A percentile compares a stretch with the other conserved stretches of the same genome.
phyloP scores from a whole-genome alignment of 2,113 vertebrate species.

The Chloropsis hardwickii region DNA sequence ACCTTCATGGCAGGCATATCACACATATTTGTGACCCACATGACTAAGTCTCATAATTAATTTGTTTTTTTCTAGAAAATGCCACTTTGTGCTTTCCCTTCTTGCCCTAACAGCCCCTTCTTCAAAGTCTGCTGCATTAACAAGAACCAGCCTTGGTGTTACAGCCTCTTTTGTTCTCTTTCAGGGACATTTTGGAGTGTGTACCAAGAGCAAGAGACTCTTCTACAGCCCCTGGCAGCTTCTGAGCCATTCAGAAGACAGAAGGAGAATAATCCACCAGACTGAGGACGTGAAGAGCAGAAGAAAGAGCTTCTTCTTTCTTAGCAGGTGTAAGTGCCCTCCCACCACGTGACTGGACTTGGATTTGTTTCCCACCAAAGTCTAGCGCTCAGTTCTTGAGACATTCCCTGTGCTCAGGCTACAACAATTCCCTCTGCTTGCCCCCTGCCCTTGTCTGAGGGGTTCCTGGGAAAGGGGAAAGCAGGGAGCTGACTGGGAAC shows the following conservation, averaged over 20 bases:
- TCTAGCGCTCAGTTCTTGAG: neutral
- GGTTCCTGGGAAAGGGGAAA: neutral
- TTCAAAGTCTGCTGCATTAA: neutral
- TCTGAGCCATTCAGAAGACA: neutral
- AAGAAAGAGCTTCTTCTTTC: neutral
- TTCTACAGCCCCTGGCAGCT: neutral
- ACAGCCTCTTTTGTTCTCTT: neutral
- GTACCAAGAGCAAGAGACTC: neutral
- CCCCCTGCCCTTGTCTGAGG: neutral
- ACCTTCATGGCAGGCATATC: neutral
- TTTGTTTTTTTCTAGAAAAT: neutral
- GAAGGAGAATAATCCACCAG: neutral
- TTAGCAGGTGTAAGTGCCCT: neutral
- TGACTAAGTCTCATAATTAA: neutral
- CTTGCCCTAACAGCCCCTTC: neutral
- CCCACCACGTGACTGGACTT: neutral
- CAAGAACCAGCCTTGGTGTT: neutral
- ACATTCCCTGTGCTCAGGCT: neutral
- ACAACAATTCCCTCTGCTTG: neutral
- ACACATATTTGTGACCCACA: accelerated
- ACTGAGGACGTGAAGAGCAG: neutral
- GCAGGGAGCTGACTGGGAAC: neutral
- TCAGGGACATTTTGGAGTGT: neutral
- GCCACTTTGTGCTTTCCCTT: neutral
- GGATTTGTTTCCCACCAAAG: neutral